A percentile compares a stretch with the other conserved stretches of the same genome.
phyloP scores from a whole-genome alignment of 2,113 vertebrate genomes.

The Zosterops lateralis region DNA sequence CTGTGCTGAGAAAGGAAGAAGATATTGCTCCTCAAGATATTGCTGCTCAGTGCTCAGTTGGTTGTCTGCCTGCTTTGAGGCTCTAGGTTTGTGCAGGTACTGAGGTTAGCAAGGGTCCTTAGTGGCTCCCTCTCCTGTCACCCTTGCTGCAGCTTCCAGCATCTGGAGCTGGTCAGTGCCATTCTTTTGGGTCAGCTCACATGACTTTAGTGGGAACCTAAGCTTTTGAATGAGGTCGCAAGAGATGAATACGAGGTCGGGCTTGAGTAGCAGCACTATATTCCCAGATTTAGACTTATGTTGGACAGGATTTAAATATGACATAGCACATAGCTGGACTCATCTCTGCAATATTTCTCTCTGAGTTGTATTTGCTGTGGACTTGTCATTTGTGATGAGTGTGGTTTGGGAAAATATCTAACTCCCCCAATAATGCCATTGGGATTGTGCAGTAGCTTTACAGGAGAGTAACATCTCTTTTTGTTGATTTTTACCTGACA shows the following conservation, averaged over 20 bases:
- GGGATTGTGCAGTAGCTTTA: neutral
- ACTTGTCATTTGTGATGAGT: neutral
- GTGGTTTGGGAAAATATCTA: neutral
- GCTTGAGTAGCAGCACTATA: neutral
- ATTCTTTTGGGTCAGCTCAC: neutral
- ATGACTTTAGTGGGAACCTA: neutral
- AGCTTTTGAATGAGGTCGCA: neutral
- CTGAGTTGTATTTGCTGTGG: neutral
- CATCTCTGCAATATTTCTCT: neutral
- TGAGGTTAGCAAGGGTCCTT: neutral
- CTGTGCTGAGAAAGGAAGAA: neutral
- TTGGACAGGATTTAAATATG: neutral
- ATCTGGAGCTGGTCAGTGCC: neutral
- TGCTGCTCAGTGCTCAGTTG: neutral
- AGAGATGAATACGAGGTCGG: neutral
- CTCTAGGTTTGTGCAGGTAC: neutral
- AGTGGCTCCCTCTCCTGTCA: neutral
- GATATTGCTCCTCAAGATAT: neutral
- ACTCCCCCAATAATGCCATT: accelerated
- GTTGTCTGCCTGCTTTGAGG: neutral
- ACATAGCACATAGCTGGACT: neutral
- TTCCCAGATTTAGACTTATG: neutral
- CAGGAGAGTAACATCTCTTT: neutral
- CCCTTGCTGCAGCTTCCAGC: neutral
- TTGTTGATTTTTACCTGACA: neutral